Conservation (phyloP, 2,113 vertebrate genomes). For the Nannobrachium achirus region DNA sequence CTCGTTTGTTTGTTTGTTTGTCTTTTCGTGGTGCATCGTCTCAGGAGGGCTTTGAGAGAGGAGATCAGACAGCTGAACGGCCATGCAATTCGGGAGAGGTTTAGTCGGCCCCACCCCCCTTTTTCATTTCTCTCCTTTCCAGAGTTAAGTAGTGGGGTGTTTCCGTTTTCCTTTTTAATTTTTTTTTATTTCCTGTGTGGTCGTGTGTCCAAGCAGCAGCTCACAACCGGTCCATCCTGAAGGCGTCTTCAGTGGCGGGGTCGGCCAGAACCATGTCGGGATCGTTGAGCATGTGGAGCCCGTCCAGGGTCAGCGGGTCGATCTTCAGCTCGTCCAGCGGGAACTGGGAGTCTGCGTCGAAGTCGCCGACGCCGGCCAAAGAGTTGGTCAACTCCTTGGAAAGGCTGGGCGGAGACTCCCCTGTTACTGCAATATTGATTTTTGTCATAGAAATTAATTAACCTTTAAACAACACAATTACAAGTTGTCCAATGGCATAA, state of each 20-base stretch:
- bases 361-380: constrained; percentile 91
- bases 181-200: constrained; percentile 19
- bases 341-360: constrained; percentile 95
- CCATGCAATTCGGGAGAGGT: constrained; percentile 80
- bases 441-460: no score
- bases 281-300: constrained; percentile 99
- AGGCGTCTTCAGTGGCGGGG: constrained; percentile 97
- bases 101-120: constrained; percentile 59
- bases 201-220: neutral
- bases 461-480: no score
- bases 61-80: constrained; percentile 73
- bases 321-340: constrained; percentile 98
- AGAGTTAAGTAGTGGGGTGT: constrained; percentile 34
- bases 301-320: constrained; percentile 95
- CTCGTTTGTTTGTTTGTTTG: constrained; percentile 28
- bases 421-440: constrained; percentile 84
- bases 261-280: constrained; percentile 97
- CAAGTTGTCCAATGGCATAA: no score
- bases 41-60: constrained; percentile 66
- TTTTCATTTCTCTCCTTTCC: constrained; percentile 52
- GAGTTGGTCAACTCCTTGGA: constrained; percentile 97
- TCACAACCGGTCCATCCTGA: constrained; percentile 98
- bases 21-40: constrained; percentile 66
- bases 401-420: constrained; percentile 96
- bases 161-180: constrained; percentile 31